These are phyloP conservation scores for Allenopithecus nigroviridis DNA, from an alignment of 2,797 vertebrate genomes.

Conservation along the genomic window DNA sequence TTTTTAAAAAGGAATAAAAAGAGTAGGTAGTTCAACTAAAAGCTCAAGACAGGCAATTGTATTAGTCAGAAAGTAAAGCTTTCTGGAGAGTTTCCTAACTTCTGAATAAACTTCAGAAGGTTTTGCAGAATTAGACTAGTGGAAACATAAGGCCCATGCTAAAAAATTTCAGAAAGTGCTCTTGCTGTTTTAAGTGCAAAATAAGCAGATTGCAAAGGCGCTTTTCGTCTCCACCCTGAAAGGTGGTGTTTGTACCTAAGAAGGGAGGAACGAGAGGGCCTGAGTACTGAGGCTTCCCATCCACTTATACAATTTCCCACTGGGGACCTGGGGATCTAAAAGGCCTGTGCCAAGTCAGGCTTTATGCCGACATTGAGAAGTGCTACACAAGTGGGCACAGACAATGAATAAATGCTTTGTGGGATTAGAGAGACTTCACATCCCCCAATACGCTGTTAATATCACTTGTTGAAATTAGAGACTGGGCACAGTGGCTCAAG, in stretches of 20 bases:
- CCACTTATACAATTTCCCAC: no score
- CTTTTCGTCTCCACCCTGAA: background rate
- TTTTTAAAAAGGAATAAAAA: background rate
- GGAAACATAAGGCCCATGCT: background rate
- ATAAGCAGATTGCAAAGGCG: background rate
- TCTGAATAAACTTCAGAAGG: background rate
- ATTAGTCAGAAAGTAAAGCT: background rate
- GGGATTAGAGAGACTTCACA: background rate
- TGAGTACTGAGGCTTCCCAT: rapidly evolving
- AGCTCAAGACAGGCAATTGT: background rate
- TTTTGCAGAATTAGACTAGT: background rate
- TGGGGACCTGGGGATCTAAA: rapidly evolving
- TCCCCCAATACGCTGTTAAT: no score
- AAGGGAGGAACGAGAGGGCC: background rate
- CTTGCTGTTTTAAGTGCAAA: background rate
- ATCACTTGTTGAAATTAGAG: background rate
- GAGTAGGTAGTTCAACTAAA: background rate
- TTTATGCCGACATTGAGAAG: background rate
- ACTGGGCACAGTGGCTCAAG: no score
- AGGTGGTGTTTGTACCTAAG: background rate
- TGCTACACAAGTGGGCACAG: rapidly evolving
- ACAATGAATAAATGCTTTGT: background rate
- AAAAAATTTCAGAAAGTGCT: background rate
- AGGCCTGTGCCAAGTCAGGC: background rate
- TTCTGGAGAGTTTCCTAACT: background rate